A percentile compares a stretch with the other conserved stretches of the same genome.
Conservation (phyloP, 2,888 invertebrate genomes). For the Melieria picta region DNA sequence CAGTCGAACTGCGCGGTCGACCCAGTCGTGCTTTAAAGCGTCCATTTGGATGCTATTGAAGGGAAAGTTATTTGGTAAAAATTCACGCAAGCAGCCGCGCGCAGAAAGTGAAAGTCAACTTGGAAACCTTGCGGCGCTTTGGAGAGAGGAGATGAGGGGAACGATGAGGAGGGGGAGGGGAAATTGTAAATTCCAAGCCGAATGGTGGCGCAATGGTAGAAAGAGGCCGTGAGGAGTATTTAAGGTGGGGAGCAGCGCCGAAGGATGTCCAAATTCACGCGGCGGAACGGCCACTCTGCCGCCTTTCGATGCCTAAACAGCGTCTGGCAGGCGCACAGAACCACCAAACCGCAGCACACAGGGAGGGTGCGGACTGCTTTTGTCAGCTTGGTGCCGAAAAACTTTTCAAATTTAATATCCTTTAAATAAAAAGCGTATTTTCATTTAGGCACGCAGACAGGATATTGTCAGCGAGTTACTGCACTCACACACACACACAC, state of each 20-base stretch:
- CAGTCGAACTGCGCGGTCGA: background rate
- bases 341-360: background rate
- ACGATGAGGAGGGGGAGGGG: background rate
- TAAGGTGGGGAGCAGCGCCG: background rate
- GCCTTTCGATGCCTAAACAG: too few species aligned
- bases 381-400: constrained; percentile 21
- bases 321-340: background rate
- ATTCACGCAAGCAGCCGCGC: too few species aligned
- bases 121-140: background rate
- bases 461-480: constrained; percentile 34
- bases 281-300: background rate
- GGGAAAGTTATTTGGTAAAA: background rate
- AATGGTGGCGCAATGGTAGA: too few species aligned
- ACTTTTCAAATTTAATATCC: constrained; percentile 31
- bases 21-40: background rate
- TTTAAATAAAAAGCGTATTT: constrained; percentile 25
- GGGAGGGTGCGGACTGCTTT: constrained; percentile 7
- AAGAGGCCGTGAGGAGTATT: too few species aligned
- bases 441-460: constrained; percentile 30
- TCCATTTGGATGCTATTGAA: background rate
- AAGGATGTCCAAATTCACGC: background rate
- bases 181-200: background rate
- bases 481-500: constrained; percentile 5
- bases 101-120: too few species aligned
- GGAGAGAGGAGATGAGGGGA: too few species aligned